phyloP scores from a whole-genome alignment of 2,888 invertebrate genomes.

The Ophioninae sp. region DNA sequence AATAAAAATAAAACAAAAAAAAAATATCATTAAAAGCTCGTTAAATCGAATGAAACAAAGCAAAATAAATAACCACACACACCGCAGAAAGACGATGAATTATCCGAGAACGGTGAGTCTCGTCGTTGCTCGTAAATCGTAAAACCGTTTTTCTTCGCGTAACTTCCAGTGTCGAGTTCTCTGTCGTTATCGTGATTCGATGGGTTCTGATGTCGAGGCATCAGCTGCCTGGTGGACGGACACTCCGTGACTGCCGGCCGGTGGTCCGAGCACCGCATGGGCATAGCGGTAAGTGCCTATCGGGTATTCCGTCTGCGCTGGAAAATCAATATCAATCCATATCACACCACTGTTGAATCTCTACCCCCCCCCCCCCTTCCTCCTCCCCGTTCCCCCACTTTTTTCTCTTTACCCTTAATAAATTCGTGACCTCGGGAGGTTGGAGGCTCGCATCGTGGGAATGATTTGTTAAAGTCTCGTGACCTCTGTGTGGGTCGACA shows the following conservation, averaged over 20 bases:
- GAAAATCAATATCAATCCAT: conserved; percentile 75
- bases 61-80: conserved; percentile 42
- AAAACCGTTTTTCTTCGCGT: conserved; percentile 27
- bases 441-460: conserved; percentile 11
- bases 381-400: not conserved
- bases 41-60: not conserved
- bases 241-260: conserved; percentile 65
- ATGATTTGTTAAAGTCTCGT: conserved; percentile 9
- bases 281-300: conserved; percentile 35
- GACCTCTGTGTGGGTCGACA: conserved; percentile 46
- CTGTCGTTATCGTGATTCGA: conserved; percentile 33
- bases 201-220: conserved; percentile 55
- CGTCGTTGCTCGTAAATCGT: conserved; percentile 21
- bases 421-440: not conserved
- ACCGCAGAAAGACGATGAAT: conserved; percentile 52
- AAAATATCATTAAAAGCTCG: too few species aligned
- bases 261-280: conserved; percentile 56
- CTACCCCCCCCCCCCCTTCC: conserved; percentile 9
- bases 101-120: conserved; percentile 38
- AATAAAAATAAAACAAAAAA: not conserved
- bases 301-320: conserved; percentile 61
- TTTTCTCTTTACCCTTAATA: conserved; percentile 4
- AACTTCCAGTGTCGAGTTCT: conserved; percentile 16
- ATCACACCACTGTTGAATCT: conserved; percentile 59
- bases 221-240: conserved; percentile 60